These are phyloP conservation scores for Danio aesculapii DNA, from an alignment of 2,797 vertebrate genomes.

Conservation along the genomic window DNA sequence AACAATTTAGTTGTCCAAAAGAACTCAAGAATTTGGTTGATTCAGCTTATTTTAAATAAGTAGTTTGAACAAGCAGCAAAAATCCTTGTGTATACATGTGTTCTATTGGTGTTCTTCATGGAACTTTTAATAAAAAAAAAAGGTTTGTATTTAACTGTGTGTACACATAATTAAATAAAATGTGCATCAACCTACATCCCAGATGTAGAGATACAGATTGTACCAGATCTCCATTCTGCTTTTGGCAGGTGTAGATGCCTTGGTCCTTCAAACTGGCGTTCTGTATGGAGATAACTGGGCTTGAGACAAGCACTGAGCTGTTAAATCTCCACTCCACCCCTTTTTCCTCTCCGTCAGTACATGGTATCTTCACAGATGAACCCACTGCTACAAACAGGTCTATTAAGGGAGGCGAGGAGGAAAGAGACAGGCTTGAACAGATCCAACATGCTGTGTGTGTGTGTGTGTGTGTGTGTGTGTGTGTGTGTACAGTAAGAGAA, in stretches of 20 bases:
- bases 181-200: slow-evolving; percentile 59
- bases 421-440: slow-evolving; percentile 27
- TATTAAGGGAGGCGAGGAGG: slow-evolving; percentile 43
- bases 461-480: not conserved
- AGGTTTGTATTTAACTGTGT: too few relatives aligned
- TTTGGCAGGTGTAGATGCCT: slow-evolving; percentile 64
- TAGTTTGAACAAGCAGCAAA: too few relatives aligned
- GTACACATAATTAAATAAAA: not conserved
- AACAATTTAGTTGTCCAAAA: too few relatives aligned
- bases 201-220: slow-evolving; percentile 42
- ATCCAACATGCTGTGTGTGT: slow-evolving; percentile 14
- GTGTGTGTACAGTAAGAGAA: not conserved
- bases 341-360: slow-evolving; percentile 15
- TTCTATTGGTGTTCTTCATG: too few relatives aligned
- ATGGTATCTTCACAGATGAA: slow-evolving; percentile 57
- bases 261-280: slow-evolving; percentile 59
- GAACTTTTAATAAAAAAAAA: too few relatives aligned
- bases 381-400: slow-evolving; percentile 59
- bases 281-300: slow-evolving; percentile 48
- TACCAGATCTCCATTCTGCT: slow-evolving; percentile 27
- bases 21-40: too few relatives aligned
- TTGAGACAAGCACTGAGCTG: slow-evolving; percentile 40
- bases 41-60: too few relatives aligned
- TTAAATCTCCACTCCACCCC: slow-evolving; percentile 61
- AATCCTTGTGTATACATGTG: too few relatives aligned